These are phyloP conservation scores for Endomychus coccineus DNA, from an alignment of 2,888 invertebrate species.

Conservation along the genomic window DNA sequence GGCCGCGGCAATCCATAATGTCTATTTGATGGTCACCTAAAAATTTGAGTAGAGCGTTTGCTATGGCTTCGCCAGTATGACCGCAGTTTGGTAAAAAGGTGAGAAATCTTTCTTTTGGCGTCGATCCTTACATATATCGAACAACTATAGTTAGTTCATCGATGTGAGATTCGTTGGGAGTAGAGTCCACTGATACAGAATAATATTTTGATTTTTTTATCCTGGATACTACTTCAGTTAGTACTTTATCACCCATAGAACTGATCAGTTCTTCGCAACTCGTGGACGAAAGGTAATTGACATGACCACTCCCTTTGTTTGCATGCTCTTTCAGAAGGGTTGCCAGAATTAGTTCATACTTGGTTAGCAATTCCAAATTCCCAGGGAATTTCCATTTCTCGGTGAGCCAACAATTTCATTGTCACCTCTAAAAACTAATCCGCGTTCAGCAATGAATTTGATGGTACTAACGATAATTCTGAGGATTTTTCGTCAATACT, in stretches of 20 bases:
- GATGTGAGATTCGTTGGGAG: constrained; percentile 16
- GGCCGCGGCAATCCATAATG: constrained; percentile 21
- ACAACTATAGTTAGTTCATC: constrained; percentile 24
- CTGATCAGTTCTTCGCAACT: constrained; percentile 22
- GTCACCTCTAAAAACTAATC: constrained; percentile 20
- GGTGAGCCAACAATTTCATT: constrained; percentile 21
- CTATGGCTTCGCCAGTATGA: constrained; percentile 17
- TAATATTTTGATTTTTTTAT: constrained; percentile 21
- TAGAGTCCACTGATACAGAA: constrained; percentile 27
- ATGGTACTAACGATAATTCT: constrained; percentile 21
- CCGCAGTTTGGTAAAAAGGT: constrained; percentile 21
- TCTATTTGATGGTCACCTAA: constrained; percentile 20
- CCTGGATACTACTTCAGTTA: constrained; percentile 12
- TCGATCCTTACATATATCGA: constrained; percentile 22
- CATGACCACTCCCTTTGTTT: constrained; percentile 15
- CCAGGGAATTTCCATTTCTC: constrained; percentile 22
- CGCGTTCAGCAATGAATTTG: constrained; percentile 20
- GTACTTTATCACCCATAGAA: constrained; percentile 12
- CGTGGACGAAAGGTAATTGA: constrained; percentile 19
- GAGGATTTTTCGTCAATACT: constrained; percentile 23
- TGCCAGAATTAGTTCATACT: constrained; percentile 18
- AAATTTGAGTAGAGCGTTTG: constrained; percentile 20
- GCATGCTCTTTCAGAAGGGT: constrained; percentile 11
- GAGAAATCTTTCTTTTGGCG: constrained; percentile 25
- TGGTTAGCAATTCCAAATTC: constrained; percentile 20